Base-by-base conservation (phyloP, 1,140 invertebrate genomes). In the Pseudomyrmex dendroicus region DNA sequence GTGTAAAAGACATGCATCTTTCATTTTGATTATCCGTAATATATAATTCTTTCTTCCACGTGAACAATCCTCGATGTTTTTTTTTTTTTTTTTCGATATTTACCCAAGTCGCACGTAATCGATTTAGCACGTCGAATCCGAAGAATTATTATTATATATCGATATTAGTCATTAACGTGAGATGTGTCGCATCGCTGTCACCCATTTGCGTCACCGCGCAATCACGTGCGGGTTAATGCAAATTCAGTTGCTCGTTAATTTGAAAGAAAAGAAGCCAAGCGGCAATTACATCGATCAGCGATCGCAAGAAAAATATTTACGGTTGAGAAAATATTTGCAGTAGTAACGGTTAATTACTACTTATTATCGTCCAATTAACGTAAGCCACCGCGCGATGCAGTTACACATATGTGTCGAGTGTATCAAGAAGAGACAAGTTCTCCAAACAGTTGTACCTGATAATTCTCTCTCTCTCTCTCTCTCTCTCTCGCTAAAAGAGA, bases 141-240 rank as follows among this genome's bases (percentile, higher is more conserved):
- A 77, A 56, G 50, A 67, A 77, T 77, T 66, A 77, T 63, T 77
- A 56, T 64, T 13, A 46, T 46, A 64, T 22, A 76, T 54, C 25
- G 25, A 66, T 22, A 56, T 56, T 77, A 66, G 4, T 77, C 57
- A 63, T 66, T 54, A 66, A 64, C 25, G 25, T 15, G 12, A 17
- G 8, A n/a, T n/a, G 12, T n/a, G 2, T 15, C 15, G 35, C 17
- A 2, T 35, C 12, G 20, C 12, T 17, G 17, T n/a, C 4, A 46
- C 44, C 0, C 17, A 35, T 50, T 77, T 77, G 13, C 63, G 52
- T 77, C 62, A 77, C 35, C 1, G 25, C 8, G 13, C 50, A 50
- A 67, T 66, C 63, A 77, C 52, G 35, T 67, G 74, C 35, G 8
- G 7, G 8, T 56, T 57, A 67, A 67, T 77, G 63, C 3, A 67